phyloP scores from a whole-genome alignment of 2,888 invertebrate genomes.

The Cetonia aurata region DNA sequence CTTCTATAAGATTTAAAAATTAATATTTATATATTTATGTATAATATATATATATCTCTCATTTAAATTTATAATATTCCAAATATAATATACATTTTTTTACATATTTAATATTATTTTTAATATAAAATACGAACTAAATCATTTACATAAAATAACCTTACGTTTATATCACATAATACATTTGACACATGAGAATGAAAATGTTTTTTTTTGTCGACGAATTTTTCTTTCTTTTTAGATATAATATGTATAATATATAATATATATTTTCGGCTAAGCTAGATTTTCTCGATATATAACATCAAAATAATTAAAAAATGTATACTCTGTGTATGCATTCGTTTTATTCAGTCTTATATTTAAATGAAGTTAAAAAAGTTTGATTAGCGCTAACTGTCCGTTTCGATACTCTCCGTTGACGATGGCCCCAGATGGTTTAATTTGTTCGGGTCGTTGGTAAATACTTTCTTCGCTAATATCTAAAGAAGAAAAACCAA shows the following conservation, averaged over 20 bases:
- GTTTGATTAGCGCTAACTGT: constrained; percentile 45
- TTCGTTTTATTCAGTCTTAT: constrained; percentile 59
- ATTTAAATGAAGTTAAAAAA: constrained; percentile 47
- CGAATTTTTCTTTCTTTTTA: constrained; percentile 18
- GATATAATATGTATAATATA: constrained; percentile 19
- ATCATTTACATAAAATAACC: constrained; percentile 45
- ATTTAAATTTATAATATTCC: constrained; percentile 40
- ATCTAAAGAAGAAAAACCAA: constrained; percentile 69
- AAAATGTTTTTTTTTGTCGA: constrained; percentile 24
- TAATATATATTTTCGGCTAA: constrained; percentile 31
- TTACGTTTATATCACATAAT: constrained; percentile 61
- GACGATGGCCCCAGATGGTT: constrained; percentile 64
- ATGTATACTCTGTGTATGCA: constrained; percentile 58
- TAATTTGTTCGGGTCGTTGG: constrained; percentile 84
- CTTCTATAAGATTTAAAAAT: constrained; percentile 34
- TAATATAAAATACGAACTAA: constrained; percentile 47
- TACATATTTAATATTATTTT: constrained; percentile 35
- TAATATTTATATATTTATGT: constrained; percentile 29
- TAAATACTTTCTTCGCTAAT: constrained; percentile 83
- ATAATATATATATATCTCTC: constrained; percentile 34
- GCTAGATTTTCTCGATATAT: constrained; percentile 45
- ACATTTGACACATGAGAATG: constrained; percentile 64
- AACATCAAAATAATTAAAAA: constrained; percentile 57
- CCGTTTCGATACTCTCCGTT: constrained; percentile 43
- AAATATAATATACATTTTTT: constrained; percentile 39